Base-by-base conservation (phyloP, 2,797 vertebrate genomes). In the Phalloptychus januarius region DNA sequence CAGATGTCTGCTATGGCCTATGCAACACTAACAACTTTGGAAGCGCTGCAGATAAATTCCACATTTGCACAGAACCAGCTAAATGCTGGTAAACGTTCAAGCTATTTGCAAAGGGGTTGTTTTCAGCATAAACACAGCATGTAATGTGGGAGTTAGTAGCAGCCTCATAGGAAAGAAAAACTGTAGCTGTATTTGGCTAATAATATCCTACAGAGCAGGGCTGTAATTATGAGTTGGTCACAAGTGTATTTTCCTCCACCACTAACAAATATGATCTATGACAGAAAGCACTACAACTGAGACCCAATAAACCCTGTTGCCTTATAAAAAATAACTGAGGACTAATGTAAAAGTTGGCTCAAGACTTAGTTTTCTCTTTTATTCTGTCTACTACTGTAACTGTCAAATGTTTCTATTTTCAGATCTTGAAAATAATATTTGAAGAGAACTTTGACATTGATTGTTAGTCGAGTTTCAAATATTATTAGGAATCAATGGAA, bases 91-190 rank as follows among this genome's bases (percentile, higher is more conserved):
- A 69, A 69, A 69, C 23, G 12, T 44, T 42, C 65, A 42, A 42
- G 23, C 63, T 40, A 36, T 93, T 92, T 92, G 83, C 52, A 44
- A 78, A 92, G 89, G 46, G 78, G 76, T 82, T 77, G 84, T 40
- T 84, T 85, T 86, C 83, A 90, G 88, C 77, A 84, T 81, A 40
- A 67, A 85, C 40, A 23, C 83, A 78, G 73, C 72, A 58, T 74
- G 80, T 85, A 56, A 83, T 54, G 74, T 85, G 77, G 80, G 67
- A 63, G 31, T 63, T 36, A 63, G 69, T 74, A 74, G 65, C 0
- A 75, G 40, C 40, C 72, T 82, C 76, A n/a, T 79, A 85, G 36
- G 78, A 40, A 67, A 91, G 72, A 89, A 89, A 86, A 33, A 75
- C 52, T 36, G 44, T 45, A 42, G 77, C 80, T 87, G 71, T 78